Evolutionary conservation across 2,797 vertebrate species (phyloP), one percentile per base, ranked within the genome.

Genomic region (Microctenopoma lineatum): DNA sequence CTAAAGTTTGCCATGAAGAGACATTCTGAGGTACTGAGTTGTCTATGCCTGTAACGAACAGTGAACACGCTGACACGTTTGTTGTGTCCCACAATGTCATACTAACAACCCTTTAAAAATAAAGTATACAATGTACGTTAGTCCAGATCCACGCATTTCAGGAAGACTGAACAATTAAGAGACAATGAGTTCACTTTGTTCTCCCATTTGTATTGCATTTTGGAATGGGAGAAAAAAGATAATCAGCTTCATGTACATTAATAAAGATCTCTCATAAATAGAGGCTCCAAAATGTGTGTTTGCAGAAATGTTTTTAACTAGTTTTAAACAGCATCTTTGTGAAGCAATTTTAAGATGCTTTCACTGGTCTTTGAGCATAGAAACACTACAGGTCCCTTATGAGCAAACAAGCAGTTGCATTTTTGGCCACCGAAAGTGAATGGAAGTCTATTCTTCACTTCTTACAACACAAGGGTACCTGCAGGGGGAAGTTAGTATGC

Each of bases 21-120:
- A 78, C 66, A 70, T 68, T 75, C 85, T 90, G 88, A 91, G 90
- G 89, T 91, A 90, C 89, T 76, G 79, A 91, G 89, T 92, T 91
- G 88, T 87, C 75, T 81, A 80, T 42, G 45, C 73, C 81, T 84
- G 77, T 84, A 78, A 84, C 65, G 75, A 78, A 83, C 76, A 76
- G 77, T 74, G 76, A 85, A 80, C 66, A 82, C 63, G 73, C 13
- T 66, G 59, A 60, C 56, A 27, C 5, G 2, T 57, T 59, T 46
- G 65, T 74, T 73, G 59, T 76, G 79, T 79, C 66, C 59, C 63
- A 75, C 42, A 59, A 39, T 50, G 55, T 73, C 39, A 27, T 25
- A 42, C 21, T 59, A 48, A 71, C 14, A 70, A 46, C 13, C 6
- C 34, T 26, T 29, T 44, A 36, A 75, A 70, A 77, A 71, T 50